These are phyloP conservation scores for Festucalex cinctus DNA, from an alignment of 2,113 vertebrate species.

Conservation along the genomic window DNA sequence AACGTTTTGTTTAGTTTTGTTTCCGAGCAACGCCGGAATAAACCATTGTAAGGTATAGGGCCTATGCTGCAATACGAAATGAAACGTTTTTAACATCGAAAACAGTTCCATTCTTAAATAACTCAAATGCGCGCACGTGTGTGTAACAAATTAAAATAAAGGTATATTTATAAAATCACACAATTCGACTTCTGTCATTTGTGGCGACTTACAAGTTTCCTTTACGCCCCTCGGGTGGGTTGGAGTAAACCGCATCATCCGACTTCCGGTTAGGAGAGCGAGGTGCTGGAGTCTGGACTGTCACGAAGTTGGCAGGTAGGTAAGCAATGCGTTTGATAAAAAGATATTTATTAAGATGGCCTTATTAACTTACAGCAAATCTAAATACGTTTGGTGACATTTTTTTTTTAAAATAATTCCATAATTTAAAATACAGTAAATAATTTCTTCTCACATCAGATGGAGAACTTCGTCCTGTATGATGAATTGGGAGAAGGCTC, in stretches of 20 bases:
- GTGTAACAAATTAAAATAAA: neutral
- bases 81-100: neutral
- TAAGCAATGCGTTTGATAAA: neutral
- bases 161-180: neutral
- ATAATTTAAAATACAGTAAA: no score
- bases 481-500: conserved; percentile 85
- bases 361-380: neutral
- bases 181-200: neutral
- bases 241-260: neutral
- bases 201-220: neutral
- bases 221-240: neutral
- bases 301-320: neutral
- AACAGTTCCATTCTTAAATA: neutral
- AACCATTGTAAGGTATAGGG: neutral
- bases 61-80: neutral
- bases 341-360: no score
- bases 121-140: no score
- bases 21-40: neutral
- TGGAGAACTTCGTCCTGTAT: conserved; percentile 94
- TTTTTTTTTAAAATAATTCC: no score
- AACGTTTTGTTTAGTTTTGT: conserved; percentile 1
- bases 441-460: conserved; percentile 38
- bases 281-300: neutral
- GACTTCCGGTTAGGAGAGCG: neutral
- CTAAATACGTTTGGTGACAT: neutral